A percentile compares a stretch with the other conserved stretches of the same genome.
Conservation (phyloP, 2,888 invertebrate genomes). For the Drosophila tanythrix region DNA sequence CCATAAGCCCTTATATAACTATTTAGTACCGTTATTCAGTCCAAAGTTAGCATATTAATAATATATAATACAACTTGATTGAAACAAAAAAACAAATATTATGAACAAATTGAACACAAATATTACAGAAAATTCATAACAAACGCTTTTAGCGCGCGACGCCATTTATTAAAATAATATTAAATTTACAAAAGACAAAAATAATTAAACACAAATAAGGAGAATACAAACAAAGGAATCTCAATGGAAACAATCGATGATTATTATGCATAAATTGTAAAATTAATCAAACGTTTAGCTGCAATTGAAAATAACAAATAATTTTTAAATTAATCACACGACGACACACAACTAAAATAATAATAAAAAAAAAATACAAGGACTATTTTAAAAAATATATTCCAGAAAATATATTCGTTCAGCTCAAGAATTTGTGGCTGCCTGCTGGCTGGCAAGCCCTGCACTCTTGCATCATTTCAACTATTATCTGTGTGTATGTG, state of each 20-base stretch:
- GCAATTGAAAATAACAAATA: constrained; percentile 72
- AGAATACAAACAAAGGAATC: constrained; percentile 11
- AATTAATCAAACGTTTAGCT: constrained; percentile 72
- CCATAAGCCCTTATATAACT: constrained; percentile 11
- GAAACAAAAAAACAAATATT: constrained; percentile 18
- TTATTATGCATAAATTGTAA: constrained; percentile 53
- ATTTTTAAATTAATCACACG: constrained; percentile 47
- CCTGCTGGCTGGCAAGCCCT: constrained; percentile 1
- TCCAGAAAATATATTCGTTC: constrained; percentile 13
- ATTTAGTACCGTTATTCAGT: constrained; percentile 58
- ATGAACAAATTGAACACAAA: constrained; percentile 16
- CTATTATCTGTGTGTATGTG: background rate
- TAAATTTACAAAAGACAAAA: constrained; percentile 28
- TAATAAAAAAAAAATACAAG: constrained; percentile 4
- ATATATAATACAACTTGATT: constrained; percentile 34
- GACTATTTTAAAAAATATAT: constrained; percentile 30
- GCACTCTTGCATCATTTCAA: constrained; percentile 7
- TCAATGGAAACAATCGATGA: constrained; percentile 30
- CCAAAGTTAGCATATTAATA: constrained; percentile 57
- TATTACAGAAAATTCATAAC: constrained; percentile 10
- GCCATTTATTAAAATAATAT: constrained; percentile 73
- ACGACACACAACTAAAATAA: constrained; percentile 19
- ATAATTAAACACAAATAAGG: constrained; percentile 8
- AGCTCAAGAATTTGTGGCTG: constrained; percentile 11
- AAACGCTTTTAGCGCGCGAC: constrained; percentile 80